A percentile compares a stretch with the other conserved stretches of the same genome.
These are phyloP conservation scores for Drosophila auraria DNA, from an alignment of 1,140 invertebrate species.

Conservation along the genomic window DNA sequence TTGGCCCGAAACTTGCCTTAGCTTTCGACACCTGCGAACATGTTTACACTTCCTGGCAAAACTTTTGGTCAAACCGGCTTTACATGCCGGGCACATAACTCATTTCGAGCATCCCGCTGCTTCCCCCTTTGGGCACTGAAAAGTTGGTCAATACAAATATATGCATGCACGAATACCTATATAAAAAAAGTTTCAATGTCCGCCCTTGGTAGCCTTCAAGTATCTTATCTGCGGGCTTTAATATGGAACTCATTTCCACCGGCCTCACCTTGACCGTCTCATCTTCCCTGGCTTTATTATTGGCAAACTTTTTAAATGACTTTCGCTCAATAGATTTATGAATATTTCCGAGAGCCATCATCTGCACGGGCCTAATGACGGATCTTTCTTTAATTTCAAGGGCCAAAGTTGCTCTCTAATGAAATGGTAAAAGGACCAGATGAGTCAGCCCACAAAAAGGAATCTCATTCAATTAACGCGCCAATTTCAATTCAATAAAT, in stretches of 20 bases:
- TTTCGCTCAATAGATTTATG: constrained; percentile 41
- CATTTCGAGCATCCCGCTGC: constrained; percentile 48
- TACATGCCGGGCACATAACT: constrained; percentile 69
- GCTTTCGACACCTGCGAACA: constrained; percentile 65
- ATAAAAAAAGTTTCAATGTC: constrained; percentile 29
- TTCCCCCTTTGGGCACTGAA: constrained; percentile 26
- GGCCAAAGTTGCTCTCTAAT: neutral
- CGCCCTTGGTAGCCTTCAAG: neutral
- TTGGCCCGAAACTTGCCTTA: constrained; percentile 40
- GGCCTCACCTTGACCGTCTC: constrained; percentile 33
- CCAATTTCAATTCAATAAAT: constrained; percentile 39
- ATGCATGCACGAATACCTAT: constrained; percentile 12
- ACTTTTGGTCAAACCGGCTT: constrained; percentile 47
- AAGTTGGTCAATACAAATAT: constrained; percentile 27
- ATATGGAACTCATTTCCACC: constrained; percentile 20
- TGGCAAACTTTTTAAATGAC: constrained; percentile 60
- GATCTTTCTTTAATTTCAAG: constrained; percentile 22
- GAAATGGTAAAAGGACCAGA: neutral
- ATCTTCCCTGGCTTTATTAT: constrained; percentile 29
- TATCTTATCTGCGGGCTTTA: constrained; percentile 33
- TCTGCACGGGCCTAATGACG: constrained; percentile 17
- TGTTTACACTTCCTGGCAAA: constrained; percentile 57
- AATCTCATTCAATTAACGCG: constrained; percentile 40
- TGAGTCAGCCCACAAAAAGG: constrained; percentile 18
- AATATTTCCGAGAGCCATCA: constrained; percentile 30